phyloP scores from a whole-genome alignment of 2,888 invertebrate species.

The Coecobrya sp. region DNA sequence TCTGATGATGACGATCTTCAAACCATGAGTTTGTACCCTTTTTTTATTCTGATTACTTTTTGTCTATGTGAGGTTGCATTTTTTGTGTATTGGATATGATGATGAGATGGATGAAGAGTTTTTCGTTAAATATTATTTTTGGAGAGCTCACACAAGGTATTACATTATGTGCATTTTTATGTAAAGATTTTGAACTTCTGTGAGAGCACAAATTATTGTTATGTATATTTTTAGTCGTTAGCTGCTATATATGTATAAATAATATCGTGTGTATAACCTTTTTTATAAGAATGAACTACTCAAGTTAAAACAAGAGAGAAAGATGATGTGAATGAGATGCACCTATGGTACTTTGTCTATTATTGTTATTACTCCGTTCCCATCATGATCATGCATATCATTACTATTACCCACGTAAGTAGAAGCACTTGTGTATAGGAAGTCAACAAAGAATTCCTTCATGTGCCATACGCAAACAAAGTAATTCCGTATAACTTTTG shows the following conservation, averaged over 20 bases:
- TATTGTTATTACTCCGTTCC: slow-evolving; percentile 50
- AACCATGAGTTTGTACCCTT: slow-evolving; percentile 24
- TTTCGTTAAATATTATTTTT: slow-evolving; percentile 27
- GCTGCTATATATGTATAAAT: not conserved
- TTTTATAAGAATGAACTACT: not conserved
- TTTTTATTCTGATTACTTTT: slow-evolving; percentile 28
- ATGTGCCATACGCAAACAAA: slow-evolving; percentile 8
- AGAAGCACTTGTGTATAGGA: slow-evolving; percentile 31
- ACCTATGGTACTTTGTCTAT: slow-evolving; percentile 17
- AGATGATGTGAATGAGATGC: slow-evolving; percentile 20
- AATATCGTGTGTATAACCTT: not conserved
- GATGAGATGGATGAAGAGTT: not conserved
- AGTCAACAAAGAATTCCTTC: slow-evolving; percentile 47
- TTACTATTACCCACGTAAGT: slow-evolving; percentile 47
- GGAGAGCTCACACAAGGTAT: not conserved
- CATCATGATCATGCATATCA: slow-evolving; percentile 59
- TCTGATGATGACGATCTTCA: slow-evolving; percentile 19
- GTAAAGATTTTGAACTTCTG: slow-evolving; percentile 31
- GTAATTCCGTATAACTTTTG: not conserved
- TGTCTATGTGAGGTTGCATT: slow-evolving; percentile 13
- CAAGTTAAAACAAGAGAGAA: slow-evolving; percentile 35
- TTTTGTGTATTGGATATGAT: slow-evolving; percentile 19
- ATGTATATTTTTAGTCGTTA: slow-evolving; percentile 19
- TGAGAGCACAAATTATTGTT: slow-evolving; percentile 23
- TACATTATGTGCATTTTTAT: slow-evolving; percentile 34